Evolutionary conservation across 2,888 invertebrate genomes (phyloP).

Genomic region (Athalia cordata): DNA sequence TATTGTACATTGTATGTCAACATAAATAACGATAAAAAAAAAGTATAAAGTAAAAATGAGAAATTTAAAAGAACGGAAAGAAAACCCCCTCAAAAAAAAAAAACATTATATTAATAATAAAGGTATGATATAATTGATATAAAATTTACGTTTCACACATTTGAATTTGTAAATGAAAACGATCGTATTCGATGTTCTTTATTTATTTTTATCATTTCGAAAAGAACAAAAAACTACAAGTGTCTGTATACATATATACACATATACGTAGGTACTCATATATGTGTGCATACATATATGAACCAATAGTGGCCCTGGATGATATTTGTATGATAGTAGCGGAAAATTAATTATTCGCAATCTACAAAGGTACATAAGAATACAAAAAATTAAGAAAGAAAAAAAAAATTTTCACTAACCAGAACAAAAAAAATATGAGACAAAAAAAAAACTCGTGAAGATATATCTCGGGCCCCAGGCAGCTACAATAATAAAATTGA

Average conservation of each 20-base stretch:
- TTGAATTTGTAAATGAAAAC: conserved; percentile 50
- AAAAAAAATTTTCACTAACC: not conserved
- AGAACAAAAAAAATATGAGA: conserved; percentile 2
- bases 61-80: not conserved
- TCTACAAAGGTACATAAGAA: conserved; percentile 41
- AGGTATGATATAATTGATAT: conserved; percentile 35
- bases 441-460: conserved; percentile 25
- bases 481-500: conserved; percentile 6
- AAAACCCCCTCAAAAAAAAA: conserved; percentile 16
- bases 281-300: conserved; percentile 42
- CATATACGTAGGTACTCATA: no score
- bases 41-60: conserved; percentile 9
- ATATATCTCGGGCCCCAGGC: conserved; percentile 33
- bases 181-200: conserved; percentile 58
- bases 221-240: not conserved
- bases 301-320: conserved; percentile 46
- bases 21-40: conserved; percentile 51
- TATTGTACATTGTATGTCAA: conserved; percentile 71
- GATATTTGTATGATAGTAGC: conserved; percentile 48
- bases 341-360: conserved; percentile 33
- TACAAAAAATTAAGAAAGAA: not conserved
- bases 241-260: no score
- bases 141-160: conserved; percentile 42
- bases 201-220: conserved; percentile 51
- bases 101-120: not conserved